A percentile compares a stretch with the other conserved stretches of the same genome.
These are phyloP conservation scores for Yoshiicerus persimilis DNA, from an alignment of 1,140 invertebrate genomes.

Conservation along the genomic window DNA sequence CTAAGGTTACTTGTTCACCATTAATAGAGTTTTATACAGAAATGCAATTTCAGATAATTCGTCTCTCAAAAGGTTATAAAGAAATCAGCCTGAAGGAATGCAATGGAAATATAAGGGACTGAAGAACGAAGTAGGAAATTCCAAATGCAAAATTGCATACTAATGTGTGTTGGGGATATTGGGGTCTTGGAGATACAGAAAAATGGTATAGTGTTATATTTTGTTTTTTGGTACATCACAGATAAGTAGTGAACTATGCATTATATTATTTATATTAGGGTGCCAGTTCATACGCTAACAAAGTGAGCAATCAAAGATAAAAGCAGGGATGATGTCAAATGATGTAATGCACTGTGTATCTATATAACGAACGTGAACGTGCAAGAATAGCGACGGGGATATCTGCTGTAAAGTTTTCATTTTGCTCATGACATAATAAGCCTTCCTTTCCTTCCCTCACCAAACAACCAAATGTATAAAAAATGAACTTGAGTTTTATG, in stretches of 20 bases:
- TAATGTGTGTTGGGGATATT: background rate
- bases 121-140: background rate
- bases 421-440: background rate
- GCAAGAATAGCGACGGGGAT: background rate
- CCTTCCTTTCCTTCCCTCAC: background rate
- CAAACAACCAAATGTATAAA: background rate
- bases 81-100: background rate
- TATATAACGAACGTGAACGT: background rate
- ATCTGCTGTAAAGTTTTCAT: background rate
- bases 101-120: background rate
- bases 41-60: background rate
- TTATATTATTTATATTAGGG: too few species aligned
- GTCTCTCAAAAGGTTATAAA: background rate
- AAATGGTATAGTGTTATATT: background rate
- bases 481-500: conserved; percentile 4
- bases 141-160: background rate
- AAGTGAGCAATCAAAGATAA: background rate
- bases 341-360: background rate
- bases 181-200: background rate
- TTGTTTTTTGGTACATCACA: background rate
- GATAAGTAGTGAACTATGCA: too few species aligned
- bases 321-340: background rate
- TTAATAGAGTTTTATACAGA: conserved; percentile 9
- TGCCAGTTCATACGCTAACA: too few species aligned
- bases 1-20: background rate